Conservation (phyloP, 1,140 invertebrate species). For the Heliconius congener region DNA sequence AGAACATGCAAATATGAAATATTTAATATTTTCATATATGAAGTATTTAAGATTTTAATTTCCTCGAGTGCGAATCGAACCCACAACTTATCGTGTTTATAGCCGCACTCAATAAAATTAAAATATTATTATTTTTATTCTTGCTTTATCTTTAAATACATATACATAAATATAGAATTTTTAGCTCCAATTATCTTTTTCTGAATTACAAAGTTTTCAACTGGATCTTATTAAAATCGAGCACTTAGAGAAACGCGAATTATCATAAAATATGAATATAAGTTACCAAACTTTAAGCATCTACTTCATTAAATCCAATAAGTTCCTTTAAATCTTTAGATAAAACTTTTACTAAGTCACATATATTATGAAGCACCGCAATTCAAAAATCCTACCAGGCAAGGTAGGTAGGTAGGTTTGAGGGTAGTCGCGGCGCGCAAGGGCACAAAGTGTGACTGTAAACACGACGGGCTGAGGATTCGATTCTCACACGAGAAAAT, state of each 20-base stretch:
- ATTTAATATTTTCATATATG: too few relatives aligned
- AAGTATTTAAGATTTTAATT: too few relatives aligned
- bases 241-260: constrained; percentile 6
- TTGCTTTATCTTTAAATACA: not conserved
- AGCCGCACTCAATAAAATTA: too few relatives aligned
- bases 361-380: constrained; percentile 1
- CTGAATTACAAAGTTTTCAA: not conserved
- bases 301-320: constrained; percentile 8
- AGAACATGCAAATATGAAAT: too few relatives aligned
- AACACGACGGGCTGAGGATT: too few relatives aligned
- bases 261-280: constrained; percentile 13
- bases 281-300: constrained; percentile 11
- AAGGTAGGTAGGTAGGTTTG: too few relatives aligned
- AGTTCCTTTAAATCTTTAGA: not conserved
- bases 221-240: not conserved
- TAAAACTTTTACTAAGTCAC: constrained; percentile 4
- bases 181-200: not conserved
- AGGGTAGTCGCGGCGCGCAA: too few relatives aligned
- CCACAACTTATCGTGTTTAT: too few relatives aligned
- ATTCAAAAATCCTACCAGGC: not conserved
- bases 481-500: too few relatives aligned
- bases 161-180: not conserved
- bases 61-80: too few relatives aligned
- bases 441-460: too few relatives aligned
- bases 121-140: not conserved